Evolutionary conservation across 2,888 invertebrate genomes (phyloP).

Genomic region (Fragum whitleyi): DNA sequence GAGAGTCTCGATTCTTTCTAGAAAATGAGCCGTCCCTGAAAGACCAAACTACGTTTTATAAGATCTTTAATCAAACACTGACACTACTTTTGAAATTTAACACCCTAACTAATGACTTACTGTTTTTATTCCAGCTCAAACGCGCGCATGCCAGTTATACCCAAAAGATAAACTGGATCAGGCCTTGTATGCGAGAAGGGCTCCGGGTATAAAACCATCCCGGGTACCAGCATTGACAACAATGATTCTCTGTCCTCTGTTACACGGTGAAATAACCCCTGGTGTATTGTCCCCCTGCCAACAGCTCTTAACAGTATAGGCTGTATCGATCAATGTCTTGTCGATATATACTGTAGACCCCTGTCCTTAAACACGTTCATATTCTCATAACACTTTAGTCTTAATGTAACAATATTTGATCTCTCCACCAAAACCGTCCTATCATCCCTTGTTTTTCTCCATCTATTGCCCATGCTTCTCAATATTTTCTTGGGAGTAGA

Average conservation of each 20-base stretch:
- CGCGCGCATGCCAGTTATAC: too few species aligned
- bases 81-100: too few species aligned
- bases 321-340: background rate
- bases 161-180: too few species aligned
- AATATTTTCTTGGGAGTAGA: background rate
- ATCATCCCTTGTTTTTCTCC: background rate
- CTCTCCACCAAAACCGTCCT: background rate
- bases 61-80: too few species aligned
- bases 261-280: background rate
- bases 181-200: constrained; percentile 10
- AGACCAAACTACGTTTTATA: too few species aligned
- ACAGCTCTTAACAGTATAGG: background rate
- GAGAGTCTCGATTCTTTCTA: too few species aligned
- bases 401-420: background rate
- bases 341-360: background rate
- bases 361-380: background rate
- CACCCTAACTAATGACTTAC: too few species aligned
- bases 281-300: background rate
- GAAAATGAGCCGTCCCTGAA: too few species aligned
- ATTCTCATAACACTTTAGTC: background rate
- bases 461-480: background rate
- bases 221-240: constrained; percentile 16
- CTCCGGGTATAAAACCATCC: constrained; percentile 28
- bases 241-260: too few species aligned
- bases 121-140: too few species aligned